Evolutionary conservation across 2,797 vertebrate genomes (phyloP), one percentile per base, ranked within the genome.

Genomic region (Nannoperca australis): DNA sequence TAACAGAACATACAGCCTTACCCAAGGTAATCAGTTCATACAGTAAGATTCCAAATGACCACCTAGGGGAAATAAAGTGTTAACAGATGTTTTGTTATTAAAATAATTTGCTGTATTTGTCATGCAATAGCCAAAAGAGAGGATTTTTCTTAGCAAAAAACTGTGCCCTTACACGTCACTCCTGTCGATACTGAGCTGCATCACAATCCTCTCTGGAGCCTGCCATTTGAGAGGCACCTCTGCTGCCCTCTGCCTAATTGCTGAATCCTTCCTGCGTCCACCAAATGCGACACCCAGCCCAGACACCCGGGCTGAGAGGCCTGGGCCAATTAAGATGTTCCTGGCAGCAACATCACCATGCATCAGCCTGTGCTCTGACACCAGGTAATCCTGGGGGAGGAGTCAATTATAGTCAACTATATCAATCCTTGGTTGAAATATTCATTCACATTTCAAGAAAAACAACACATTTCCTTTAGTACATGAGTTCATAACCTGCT

Each of bases 221-320:
- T 95, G 92, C 94, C 94, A 94, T 83, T 95, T 95, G 10, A 94
- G 53, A n/a, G 95, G 94, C 45, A 94, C 91, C 70, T 89, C 81
- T 2, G 82, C 78, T n/a, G 84, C 83, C 81, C 85, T 83, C 70
- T 36, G 71, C 22, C 76, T 87, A 30, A 83, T 65, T 10, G 83
- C 64, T 3, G 75, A 74, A 56, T 90, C 90, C 5, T 18, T 76
- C 68, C 76, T 88, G 59, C 91, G 83, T 61, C 84, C 83, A 50
- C 79, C 78, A 54, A 94, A 95, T 1, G 93, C 94, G 71, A 89
- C 75, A 13, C 90, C 91, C 81, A 95, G 88, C 18, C 94, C 93
- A 2, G 94, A 92, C 60, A 95, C 87, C 61, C 88, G 89, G 14
- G 88, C 91, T 0, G 81, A 91, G 67, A 95, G 85, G 70, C 84